A percentile compares a stretch with the other conserved stretches of the same genome.
Conservation (phyloP, 2,797 vertebrate genomes). For the Yasuhikotakia modesta region DNA sequence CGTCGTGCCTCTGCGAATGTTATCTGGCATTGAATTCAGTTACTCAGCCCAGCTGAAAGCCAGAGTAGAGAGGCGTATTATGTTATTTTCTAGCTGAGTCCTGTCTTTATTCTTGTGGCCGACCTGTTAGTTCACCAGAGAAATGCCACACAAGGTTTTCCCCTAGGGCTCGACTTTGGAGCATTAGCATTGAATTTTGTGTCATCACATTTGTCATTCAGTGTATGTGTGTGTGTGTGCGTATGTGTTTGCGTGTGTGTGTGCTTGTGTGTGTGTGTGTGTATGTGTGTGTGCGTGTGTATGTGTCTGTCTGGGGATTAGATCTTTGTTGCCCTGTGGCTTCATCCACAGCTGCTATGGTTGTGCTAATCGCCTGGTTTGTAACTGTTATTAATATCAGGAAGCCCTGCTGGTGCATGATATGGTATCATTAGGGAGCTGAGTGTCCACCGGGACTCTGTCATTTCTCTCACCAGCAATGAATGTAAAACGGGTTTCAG, state of each 20-base stretch:
- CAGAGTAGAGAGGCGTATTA: constrained; percentile 64
- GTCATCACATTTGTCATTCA: constrained; percentile 24
- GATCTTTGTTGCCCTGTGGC: background rate
- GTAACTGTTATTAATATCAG: constrained; percentile 42
- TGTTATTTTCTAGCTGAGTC: constrained; percentile 49
- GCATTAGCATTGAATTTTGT: constrained; percentile 23
- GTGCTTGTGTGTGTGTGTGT: too few relatives aligned
- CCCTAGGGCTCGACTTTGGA: constrained; percentile 11
- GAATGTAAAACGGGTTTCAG: constrained; percentile 25
- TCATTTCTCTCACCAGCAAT: constrained; percentile 33
- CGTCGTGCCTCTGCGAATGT: constrained; percentile 57
- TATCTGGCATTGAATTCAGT: constrained; percentile 71
- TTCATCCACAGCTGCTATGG: constrained; percentile 41
- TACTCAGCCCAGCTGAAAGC: constrained; percentile 58
- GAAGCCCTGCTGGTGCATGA: constrained; percentile 37
- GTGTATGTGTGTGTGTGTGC: too few relatives aligned
- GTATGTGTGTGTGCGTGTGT: too few relatives aligned
- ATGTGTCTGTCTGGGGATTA: background rate
- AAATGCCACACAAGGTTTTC: constrained; percentile 12
- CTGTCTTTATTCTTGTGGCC: background rate
- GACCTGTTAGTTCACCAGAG: constrained; percentile 26
- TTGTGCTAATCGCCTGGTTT: constrained; percentile 52
- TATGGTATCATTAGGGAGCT: constrained; percentile 16
- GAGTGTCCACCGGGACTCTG: constrained; percentile 37
- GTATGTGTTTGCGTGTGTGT: too few relatives aligned